Evolutionary conservation across 2,113 vertebrate species (phyloP), one percentile per base, ranked within the genome.

Genomic region (Pelobates fuscus): DNA sequence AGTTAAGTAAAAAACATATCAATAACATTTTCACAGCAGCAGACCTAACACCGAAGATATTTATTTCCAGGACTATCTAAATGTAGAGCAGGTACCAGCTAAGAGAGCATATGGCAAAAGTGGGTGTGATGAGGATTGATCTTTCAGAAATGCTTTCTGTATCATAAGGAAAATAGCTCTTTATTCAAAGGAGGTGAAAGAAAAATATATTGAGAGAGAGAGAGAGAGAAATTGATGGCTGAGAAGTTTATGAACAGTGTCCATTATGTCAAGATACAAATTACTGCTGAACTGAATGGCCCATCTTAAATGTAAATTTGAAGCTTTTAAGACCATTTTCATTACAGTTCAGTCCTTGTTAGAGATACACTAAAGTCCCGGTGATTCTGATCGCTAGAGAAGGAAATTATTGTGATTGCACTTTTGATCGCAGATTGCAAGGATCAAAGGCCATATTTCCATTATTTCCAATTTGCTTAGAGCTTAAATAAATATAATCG

Each of bases 271-370:
- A 77, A 77, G 73, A 77, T 77, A 77, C 73, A 77, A 77, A 77
- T 77, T 77, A 77, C 73, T 77, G 65, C 73, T 68, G 73, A 77
- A 77, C 73, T 68, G 73, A 77, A 77, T 60, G 65, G 73, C 73
- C 73, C 73, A 77, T 77, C 73, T 77, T 68, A 77, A 77, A 77
- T 77, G 73, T 77, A 77, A 77, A 77, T 77, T 77, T 77, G 73
- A 67, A 77, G 73, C 73, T 77, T 77, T 77, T 77, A 77, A 77
- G 57, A 77, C 73, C 73, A 77, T 77, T 77, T 77, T 77, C 73
- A 77, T 77, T 77, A 77, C 57, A 68, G 73, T 77, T 77, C 64
- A 77, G 73, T 77, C 73, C 73, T 77, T 68, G 73, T 68, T 77
- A 77, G 73, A 68, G 73, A 77, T 77, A 77, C 73, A 77, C 64